phyloP scores from a whole-genome alignment of 1,140 invertebrate species.

The Acromyrmex echinatior region DNA sequence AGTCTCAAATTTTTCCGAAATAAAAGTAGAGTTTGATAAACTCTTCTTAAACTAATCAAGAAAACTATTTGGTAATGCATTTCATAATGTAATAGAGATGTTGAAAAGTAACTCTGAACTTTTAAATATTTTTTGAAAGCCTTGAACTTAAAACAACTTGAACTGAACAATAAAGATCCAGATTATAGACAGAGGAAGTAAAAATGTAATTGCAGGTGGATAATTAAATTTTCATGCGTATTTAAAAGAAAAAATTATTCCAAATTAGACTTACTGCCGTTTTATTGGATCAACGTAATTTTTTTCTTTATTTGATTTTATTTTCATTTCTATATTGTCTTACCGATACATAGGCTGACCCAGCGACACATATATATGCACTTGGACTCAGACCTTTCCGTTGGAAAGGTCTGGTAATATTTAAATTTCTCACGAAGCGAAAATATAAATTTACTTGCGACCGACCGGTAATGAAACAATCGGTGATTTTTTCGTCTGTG shows the following conservation, averaged over 20 bases:
- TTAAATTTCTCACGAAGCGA: constrained; percentile 34
- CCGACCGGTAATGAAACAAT: constrained; percentile 15
- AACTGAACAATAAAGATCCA: too few relatives aligned
- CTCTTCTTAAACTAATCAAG: too few relatives aligned
- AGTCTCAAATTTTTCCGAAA: too few relatives aligned
- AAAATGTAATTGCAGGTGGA: too few relatives aligned
- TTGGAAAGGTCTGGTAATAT: constrained; percentile 35
- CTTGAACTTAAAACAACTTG: too few relatives aligned
- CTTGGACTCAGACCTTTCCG: not conserved
- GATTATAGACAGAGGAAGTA: too few relatives aligned
- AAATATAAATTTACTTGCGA: constrained; percentile 10
- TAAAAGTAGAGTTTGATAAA: too few relatives aligned
- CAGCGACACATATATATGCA: constrained; percentile 41
- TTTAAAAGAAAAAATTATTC: not conserved
- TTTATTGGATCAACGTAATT: not conserved
- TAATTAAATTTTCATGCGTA: not conserved
- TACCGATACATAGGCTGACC: constrained; percentile 3
- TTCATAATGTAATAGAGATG: too few relatives aligned
- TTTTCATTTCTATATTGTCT: constrained; percentile 3
- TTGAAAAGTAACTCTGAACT: too few relatives aligned
- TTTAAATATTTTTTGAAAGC: too few relatives aligned
- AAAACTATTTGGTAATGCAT: too few relatives aligned
- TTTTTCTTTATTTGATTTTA: not conserved
- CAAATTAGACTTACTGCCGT: not conserved
- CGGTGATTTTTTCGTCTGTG: constrained; percentile 8